Evolutionary conservation across 2,797 vertebrate species (phyloP), one percentile per base, ranked within the genome.

Genomic region (Babyrousa celebensis): DNA sequence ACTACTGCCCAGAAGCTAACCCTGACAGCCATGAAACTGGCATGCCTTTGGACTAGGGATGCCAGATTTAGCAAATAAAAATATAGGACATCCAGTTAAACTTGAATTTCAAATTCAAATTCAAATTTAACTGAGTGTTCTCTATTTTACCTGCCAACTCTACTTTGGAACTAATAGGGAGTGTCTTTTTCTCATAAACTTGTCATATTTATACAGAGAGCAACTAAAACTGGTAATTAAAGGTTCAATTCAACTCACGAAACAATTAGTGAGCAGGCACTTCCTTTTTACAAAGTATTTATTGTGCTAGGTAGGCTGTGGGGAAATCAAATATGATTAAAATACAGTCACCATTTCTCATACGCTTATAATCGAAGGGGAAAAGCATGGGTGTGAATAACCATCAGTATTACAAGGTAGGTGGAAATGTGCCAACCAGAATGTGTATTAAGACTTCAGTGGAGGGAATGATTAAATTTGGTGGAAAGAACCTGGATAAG

Each of bases 281-380:
- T 92, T 80, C 40, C 27, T 87, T 77, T 94, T 62, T 84, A 40
- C 36, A n/a, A 82, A 95, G 25, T 75, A 56, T 63, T 74, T 75
- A 56, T 54, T 74, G 58, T 67, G 18, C 4, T 65, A 85, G 40
- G 10, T 67, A 78, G 52, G 10, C 29, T 92, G 62, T 78, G 43
- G 86, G 72, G 63, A 85, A 96, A 43, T 82, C 54, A 93, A 75
- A 65, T 17, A 72, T 77, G 56, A 85, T 67, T 74, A 87, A 93
- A 79, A 78, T 74, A 85, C 3, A 17, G 6, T 75, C 48, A 87
- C 63, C 10, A 0, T 85, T 94, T 89, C 20, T 90, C 54, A 78
- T 70, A 83, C 32, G 25, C 29, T 70, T 67, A 70, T 67, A 36
- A 75, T 63, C 21, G 40, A 62, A 29, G 36, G 32, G 40, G 40